phyloP scores from a whole-genome alignment of 2,113 vertebrate species.

The Vanacampus margaritifer region DNA sequence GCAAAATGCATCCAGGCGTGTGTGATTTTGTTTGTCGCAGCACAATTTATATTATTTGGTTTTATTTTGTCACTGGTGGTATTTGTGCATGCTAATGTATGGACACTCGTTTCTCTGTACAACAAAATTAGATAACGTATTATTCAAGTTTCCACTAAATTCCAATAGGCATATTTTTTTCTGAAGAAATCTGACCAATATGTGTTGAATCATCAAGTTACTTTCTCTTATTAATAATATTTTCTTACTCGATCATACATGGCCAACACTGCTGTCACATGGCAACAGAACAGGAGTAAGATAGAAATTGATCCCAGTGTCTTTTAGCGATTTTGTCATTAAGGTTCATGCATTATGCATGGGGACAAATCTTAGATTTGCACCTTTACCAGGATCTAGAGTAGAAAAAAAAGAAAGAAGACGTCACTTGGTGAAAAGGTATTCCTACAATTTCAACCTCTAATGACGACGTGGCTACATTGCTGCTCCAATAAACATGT shows the following conservation, averaged over 20 bases:
- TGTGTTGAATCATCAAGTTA: not conserved
- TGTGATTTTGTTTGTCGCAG: not conserved
- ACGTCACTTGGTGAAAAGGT: not conserved
- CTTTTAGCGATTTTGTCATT: not conserved
- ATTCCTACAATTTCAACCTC: not conserved
- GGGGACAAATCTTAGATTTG: not conserved
- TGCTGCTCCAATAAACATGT: conserved; percentile 10
- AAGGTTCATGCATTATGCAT: not conserved
- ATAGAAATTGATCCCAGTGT: not conserved
- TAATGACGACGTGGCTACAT: not conserved
- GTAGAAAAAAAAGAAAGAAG: not conserved
- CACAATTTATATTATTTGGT: not conserved
- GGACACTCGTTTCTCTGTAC: not conserved
- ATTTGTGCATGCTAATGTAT: not conserved
- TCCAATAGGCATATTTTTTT: not conserved
- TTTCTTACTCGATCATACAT: not conserved
- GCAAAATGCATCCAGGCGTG: not conserved
- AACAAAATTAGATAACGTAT: not conserved
- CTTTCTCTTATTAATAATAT: not conserved
- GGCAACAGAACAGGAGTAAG: not conserved
- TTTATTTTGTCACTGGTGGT: not conserved
- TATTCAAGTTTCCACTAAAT: not conserved
- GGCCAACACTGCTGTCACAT: not conserved
- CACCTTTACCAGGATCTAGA: not conserved
- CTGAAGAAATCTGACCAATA: not conserved